Evolutionary conservation across 2,888 invertebrate species (phyloP).

Genomic region (Piscicola geometra): DNA sequence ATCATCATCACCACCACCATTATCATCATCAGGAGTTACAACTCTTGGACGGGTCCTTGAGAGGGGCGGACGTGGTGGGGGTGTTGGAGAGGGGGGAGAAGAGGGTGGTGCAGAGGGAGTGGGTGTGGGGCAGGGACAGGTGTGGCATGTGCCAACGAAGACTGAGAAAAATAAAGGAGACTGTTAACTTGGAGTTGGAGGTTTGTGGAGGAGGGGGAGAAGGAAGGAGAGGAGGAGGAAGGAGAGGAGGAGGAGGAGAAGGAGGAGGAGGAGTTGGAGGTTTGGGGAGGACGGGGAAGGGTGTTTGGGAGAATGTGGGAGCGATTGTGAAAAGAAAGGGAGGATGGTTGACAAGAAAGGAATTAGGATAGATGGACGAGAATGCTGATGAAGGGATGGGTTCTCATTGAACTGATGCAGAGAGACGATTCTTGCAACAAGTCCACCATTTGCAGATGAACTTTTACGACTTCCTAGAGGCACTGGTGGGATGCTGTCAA

Average conservation of each 20-base stretch:
- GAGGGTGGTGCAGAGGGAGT: neutral
- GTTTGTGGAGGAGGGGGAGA: neutral
- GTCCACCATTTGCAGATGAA: conserved; percentile 55
- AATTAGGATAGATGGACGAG: too few species aligned
- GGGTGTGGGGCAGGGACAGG: neutral
- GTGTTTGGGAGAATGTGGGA: too few species aligned
- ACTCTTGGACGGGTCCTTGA: neutral
- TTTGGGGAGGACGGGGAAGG: too few species aligned
- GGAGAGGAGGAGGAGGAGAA: too few species aligned
- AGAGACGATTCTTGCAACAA: too few species aligned
- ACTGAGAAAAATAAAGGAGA: neutral
- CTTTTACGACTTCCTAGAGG: conserved; percentile 56
- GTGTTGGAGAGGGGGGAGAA: neutral
- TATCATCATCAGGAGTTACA: neutral
- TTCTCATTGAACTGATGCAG: too few species aligned
- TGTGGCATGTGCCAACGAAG: neutral
- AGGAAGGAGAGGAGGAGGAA: too few species aligned
- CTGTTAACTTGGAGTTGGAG: neutral
- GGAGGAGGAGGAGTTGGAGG: too few species aligned
- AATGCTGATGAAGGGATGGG: too few species aligned
- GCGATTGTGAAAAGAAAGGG: too few species aligned
- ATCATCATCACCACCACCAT: neutral
- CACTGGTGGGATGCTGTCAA: conserved; percentile 53
- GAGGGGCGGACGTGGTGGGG: neutral
- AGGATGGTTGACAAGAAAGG: too few species aligned